Evolutionary conservation across 2,888 invertebrate genomes (phyloP).

Genomic region (Scelioninae gen. 2): DNA sequence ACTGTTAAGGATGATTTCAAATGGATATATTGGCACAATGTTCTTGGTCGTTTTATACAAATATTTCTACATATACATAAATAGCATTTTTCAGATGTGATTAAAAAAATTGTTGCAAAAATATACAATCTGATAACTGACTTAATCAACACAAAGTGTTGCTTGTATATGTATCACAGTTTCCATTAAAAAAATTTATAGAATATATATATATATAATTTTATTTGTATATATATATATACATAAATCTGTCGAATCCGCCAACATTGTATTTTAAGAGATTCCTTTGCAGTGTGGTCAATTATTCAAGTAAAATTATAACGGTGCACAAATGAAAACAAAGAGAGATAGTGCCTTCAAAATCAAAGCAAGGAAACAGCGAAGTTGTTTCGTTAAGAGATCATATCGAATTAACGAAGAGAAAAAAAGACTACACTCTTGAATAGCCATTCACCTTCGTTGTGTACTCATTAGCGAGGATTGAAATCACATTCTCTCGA

Average conservation of each 20-base stretch:
- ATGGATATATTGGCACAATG: constrained; percentile 25
- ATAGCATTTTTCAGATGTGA: background rate
- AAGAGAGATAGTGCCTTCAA: background rate
- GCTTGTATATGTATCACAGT: constrained; percentile 32
- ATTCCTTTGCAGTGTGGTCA: constrained; percentile 3
- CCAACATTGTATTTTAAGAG: constrained; percentile 7
- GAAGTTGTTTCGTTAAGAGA: constrained; percentile 12
- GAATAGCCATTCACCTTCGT: background rate
- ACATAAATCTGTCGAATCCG: constrained; percentile 7
- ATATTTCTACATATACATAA: constrained; percentile 27
- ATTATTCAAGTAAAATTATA: constrained; percentile 16
- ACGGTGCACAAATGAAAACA: background rate
- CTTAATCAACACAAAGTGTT: constrained; percentile 33
- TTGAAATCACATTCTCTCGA: too few species aligned
- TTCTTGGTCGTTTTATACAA: constrained; percentile 34
- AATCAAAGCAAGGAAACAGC: constrained; percentile 9
- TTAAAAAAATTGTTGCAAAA: constrained; percentile 43
- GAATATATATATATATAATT: constrained; percentile 9
- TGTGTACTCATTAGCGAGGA: background rate
- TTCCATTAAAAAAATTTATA: constrained; percentile 19
- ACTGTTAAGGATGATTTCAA: constrained; percentile 5
- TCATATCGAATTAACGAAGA: constrained; percentile 9
- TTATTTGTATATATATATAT: background rate
- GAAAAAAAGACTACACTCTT: background rate
- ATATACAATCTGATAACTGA: constrained; percentile 36